These are phyloP conservation scores for Antrozous pallidus DNA, from an alignment of 2,797 vertebrate genomes.

Conservation along the genomic window DNA sequence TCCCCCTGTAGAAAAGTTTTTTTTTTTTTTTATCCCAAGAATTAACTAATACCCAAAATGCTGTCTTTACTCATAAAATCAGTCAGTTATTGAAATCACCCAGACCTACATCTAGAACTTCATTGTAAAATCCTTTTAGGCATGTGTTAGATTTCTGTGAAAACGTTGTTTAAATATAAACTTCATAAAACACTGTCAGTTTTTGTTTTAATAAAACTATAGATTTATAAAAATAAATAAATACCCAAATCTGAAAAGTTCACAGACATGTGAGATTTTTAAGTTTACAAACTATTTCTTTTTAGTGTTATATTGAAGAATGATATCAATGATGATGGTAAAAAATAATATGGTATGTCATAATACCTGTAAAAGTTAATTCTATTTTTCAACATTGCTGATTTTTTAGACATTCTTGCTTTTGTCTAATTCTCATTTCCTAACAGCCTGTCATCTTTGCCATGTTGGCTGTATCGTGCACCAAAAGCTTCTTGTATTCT, in stretches of 20 bases:
- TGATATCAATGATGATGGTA: not conserved
- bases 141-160: no score
- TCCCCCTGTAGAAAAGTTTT: no score
- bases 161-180: no score
- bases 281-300: not conserved
- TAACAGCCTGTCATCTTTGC: not conserved
- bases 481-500: not conserved
- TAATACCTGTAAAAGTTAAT: not conserved
- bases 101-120: no score
- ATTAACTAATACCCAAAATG: no score
- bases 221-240: no score
- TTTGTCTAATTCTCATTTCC: not conserved
- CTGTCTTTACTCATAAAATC: no score
- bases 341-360: not conserved
- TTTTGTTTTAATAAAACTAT: no score
- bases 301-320: not conserved
- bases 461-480: not conserved
- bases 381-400: not conserved
- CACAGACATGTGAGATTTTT: not conserved
- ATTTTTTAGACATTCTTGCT: not conserved
- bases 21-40: no score
- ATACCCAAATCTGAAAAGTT: not conserved
- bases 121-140: no score
- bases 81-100: no score
- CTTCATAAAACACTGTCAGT: no score